Conservation (phyloP, 2,888 invertebrate species). For the Oscheius sp. region DNA sequence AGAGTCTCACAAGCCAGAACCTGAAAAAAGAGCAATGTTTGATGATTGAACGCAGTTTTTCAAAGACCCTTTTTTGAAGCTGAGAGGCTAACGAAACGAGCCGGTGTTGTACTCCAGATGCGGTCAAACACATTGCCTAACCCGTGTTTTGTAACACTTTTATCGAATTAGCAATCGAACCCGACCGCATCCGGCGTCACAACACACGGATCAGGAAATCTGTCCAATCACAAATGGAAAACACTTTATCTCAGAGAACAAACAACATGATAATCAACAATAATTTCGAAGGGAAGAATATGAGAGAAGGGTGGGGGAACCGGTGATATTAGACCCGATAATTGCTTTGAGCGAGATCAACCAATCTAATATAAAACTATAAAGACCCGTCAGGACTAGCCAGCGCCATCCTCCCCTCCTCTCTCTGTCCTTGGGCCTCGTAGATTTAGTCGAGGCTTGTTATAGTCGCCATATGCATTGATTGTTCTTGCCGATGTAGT, state of each 20-base stretch:
- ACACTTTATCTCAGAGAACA: slow-evolving; percentile 16
- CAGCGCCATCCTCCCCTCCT: background rate
- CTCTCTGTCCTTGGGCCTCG: slow-evolving; percentile 3
- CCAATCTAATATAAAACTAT: background rate
- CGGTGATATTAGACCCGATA: background rate
- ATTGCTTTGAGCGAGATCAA: background rate
- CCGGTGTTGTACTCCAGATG: background rate
- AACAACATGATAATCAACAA: background rate
- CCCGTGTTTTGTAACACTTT: slow-evolving; percentile 21
- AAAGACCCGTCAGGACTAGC: background rate
- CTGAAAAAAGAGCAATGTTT: slow-evolving; percentile 1
- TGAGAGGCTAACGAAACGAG: background rate
- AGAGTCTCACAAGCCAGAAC: background rate
- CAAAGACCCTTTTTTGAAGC: too few relatives aligned
- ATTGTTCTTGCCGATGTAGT: too few relatives aligned
- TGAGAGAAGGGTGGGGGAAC: background rate
- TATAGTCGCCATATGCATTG: background rate
- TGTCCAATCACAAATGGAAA: background rate
- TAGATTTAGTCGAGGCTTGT: background rate
- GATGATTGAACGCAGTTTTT: too few relatives aligned
- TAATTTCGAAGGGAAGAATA: background rate
- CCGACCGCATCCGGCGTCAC: slow-evolving; percentile 29
- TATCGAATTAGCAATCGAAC: background rate
- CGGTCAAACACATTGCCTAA: slow-evolving; percentile 20
- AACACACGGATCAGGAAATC: slow-evolving; percentile 28